Base-by-base conservation (phyloP, 1,140 invertebrate species). In the Spodoptera frugiperda region DNA sequence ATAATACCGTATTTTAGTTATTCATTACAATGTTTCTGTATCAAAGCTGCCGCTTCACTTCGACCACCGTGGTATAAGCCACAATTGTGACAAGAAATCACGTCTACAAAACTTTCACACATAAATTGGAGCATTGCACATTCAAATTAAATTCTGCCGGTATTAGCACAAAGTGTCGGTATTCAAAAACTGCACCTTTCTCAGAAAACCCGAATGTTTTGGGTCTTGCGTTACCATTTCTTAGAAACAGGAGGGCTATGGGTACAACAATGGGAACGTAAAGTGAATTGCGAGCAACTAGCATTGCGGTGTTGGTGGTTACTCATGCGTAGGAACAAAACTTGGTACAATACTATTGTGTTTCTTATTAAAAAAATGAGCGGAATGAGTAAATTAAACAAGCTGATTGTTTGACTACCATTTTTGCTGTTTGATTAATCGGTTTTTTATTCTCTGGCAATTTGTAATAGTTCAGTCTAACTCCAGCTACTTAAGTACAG, bases 211-310 rank as follows among this genome's bases (percentile, higher is more conserved):
- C 21, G 19, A 63, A 63, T 63, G 68, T 71, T 71, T 77, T 71
- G 21, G 57, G 46, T 49, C 30, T 53, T 71, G 46, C 49, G 12
- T 51, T 14, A 46, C 51, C 53, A 44, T 71, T 77, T 77, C 76
- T 71, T 12, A 71, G 76, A 71, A 77, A 48, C 17, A 8, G 17
- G 33, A 71, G 21, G 46, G n/a, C 46, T 59, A 53, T 71, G 76
- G 65, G 48, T 53, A 70, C 51, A 77, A 77, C 76, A 77, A 71
- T 77, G 57, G 76, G 44, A 71, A 51, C 67, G 55, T 76, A 77
- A 77, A 77, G 30, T 55, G 33, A 63, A 71, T 53, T 65, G 39
- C 65, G 30, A 48, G n/a, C 75, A 63, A 44, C 74, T 53, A 65
- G 44, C 48, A 21, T 14, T 12, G 25, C n/a, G 33, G 12, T 11